Base-by-base conservation (phyloP, 2,113 vertebrate species). In the Lampris incognitus region DNA sequence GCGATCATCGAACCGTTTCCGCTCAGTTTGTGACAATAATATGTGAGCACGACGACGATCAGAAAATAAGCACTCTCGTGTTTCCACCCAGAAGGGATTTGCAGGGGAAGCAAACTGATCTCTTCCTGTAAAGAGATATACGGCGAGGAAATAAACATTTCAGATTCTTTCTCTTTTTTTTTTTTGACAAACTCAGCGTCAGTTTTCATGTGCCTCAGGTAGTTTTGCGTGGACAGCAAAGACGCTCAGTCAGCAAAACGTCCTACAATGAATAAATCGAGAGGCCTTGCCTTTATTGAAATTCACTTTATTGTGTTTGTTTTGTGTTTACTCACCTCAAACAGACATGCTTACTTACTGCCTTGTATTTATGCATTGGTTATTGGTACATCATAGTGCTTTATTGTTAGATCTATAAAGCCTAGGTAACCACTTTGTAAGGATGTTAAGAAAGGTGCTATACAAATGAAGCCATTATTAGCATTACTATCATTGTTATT, bases 71-170 rank as follows among this genome's bases (percentile, higher is more conserved):
- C 62, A 46, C 46, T 84, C 85, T 94, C 87, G 2, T 78, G 61
- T 93, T 92, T 90, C 89, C 70, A 81, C 80, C 78, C 69, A 79
- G 79, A 74, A 72, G 55, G 82, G 86, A 84, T 88, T 86, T 84
- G 55, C 74, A 69, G 39, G 59, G 80, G 76, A 88, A 86, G 76
- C 75, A 92, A 92, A 83, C 81, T 61, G 86, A 91, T 90, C 86
- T 69, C 73, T 85, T 94, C 91, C 88, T 92, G 91, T 91, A 91
- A 93, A 83, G 0, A 0, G 75, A 93, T 84, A 89, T 59, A 73
- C 81, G 79, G 63, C 79, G 78, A 90, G 86, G 85, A 93, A 94
- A 88, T 78, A 59, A 79, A 40, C 44, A 82, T 85, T 88, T 91
- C 67, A 72, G 44, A 0, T 24, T 24, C 24, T 24, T 24, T 24